Evolutionary conservation across 2,113 vertebrate genomes (phyloP), one percentile per base, ranked within the genome.

Genomic region (Microcebus ravelobensis): DNA sequence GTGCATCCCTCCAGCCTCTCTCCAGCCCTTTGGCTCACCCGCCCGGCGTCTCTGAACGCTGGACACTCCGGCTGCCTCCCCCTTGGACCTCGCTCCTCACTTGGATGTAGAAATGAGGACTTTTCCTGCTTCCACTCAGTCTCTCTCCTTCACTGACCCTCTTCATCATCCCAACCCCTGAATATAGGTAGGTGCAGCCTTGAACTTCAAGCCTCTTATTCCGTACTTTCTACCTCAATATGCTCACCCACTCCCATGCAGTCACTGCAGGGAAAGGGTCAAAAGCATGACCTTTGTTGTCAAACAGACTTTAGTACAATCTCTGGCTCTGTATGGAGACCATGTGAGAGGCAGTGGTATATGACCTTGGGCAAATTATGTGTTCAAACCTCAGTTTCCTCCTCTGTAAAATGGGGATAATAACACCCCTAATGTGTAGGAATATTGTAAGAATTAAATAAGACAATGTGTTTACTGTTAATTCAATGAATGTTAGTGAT

Each of bases 1-100:
- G 15, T n/a, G 50, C 3, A 18, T 1, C 0, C 61, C 52, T 39
- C 36, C 80, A 7, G 39, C 29, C 13, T 12, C 2, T 17, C 1
- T 55, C 13, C 3, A 39, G 29, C 57, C 27, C 45, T 48, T 14
- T 23, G 50, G 39, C 12, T 27, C 8, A 0, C 34, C 86, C 8
- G 36, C 48, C 76, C 23, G 14, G 11, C 5, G 20, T 48, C 52
- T 42, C 91, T n/a, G 15, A 39, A 4, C 8, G 27, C 10, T 55
- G 23, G 73, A 27, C 34, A 27, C 31, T 52, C 57, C 25, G 36
- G 31, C 65, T 65, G 42, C 52, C 88, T 20, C 59, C 14, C 45
- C 45, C 74, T 52, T 21, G 57, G 48, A 63, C 45, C 13, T 27
- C 36, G 63, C 48, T 76, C 63, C 42, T 63, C 12, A 48, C 39